These are phyloP conservation scores for rat (Rattus norvegicus) DNA, from an alignment of 2,113 vertebrate species.

Conservation along the genomic window DNA sequence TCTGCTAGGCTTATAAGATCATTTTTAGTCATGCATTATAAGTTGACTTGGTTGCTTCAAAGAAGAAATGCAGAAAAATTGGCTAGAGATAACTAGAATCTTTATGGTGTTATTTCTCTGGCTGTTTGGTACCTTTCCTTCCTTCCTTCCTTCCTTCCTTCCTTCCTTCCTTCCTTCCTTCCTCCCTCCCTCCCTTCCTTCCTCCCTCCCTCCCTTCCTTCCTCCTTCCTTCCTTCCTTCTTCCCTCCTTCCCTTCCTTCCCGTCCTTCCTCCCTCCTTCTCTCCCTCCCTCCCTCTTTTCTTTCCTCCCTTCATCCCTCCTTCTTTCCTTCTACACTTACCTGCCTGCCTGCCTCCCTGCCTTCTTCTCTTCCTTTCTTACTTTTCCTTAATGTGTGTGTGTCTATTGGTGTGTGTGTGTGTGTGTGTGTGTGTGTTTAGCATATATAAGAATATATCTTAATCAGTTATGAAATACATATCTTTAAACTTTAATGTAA, in stretches of 20 bases:
- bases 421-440: neutral
- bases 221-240: neutral
- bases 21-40: slow-evolving; percentile 67
- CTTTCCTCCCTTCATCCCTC: no score
- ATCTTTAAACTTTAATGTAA: slow-evolving; percentile 16
- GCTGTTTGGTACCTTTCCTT: neutral
- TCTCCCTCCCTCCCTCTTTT: neutral
- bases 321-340: neutral
- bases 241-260: neutral
- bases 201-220: no score
- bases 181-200: no score
- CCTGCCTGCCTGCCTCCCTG: no score
- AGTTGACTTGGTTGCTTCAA: slow-evolving; percentile 23
- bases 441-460: neutral
- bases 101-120: neutral
- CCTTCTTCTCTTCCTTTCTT: neutral
- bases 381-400: neutral
- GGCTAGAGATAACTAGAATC: neutral
- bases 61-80: slow-evolving; percentile 41
- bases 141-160: neutral
- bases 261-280: neutral
- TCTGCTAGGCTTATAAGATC: slow-evolving; percentile 29
- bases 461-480: neutral
- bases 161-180: no score
- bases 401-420: neutral